Evolutionary conservation across 2,888 invertebrate genomes (phyloP).

Genomic region (Spisula solida): DNA sequence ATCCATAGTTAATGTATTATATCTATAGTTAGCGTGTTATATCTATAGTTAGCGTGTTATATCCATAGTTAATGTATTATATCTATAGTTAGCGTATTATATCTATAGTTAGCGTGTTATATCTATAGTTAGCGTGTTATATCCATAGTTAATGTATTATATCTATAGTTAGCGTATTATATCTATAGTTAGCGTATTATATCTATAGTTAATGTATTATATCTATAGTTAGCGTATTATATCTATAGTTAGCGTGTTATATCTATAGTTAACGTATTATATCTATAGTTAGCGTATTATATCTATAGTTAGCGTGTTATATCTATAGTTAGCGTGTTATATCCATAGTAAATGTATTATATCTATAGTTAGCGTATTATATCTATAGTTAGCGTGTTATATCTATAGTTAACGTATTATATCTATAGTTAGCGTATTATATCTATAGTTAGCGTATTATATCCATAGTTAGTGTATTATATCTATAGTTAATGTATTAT

Average conservation of each 20-base stretch:
- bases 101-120: background rate
- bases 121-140: too few species aligned
- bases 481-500: background rate
- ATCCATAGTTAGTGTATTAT: too few species aligned
- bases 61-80: background rate
- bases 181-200: background rate
- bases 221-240: background rate
- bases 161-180: too few species aligned
- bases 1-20: too few species aligned
- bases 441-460: background rate
- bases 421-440: too few species aligned
- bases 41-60: too few species aligned
- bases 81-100: too few species aligned
- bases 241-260: too few species aligned
- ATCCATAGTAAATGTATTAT: background rate
- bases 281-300: too few species aligned
- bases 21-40: background rate
- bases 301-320: background rate
- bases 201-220: too few species aligned
- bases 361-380: background rate
- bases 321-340: too few species aligned
- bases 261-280: background rate
- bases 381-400: too few species aligned
- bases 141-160: background rate
- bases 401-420: background rate